phyloP scores from a whole-genome alignment of 2,888 invertebrate species.

The Rhodophaea formosa region DNA sequence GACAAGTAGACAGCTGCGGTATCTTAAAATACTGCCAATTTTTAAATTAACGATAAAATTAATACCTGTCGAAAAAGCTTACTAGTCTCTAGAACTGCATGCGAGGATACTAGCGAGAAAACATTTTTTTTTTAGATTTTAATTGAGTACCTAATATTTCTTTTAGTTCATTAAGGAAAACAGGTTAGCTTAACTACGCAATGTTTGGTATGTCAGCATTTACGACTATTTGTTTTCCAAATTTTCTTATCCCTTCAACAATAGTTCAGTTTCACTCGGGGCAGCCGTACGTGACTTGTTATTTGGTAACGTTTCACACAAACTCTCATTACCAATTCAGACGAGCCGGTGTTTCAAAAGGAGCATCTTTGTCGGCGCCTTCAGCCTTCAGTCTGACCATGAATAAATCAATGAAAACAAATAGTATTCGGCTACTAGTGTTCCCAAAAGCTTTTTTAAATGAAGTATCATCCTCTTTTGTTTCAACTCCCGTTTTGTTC shows the following conservation, averaged over 20 bases:
- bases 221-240: conserved; percentile 45
- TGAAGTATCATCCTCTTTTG: conserved; percentile 69
- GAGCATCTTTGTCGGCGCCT: conserved; percentile 72
- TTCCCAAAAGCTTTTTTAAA: conserved; percentile 70
- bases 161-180: neutral
- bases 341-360: conserved; percentile 65
- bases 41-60: too few species aligned
- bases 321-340: conserved; percentile 74
- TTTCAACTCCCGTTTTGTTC: conserved; percentile 71
- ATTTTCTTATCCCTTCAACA: conserved; percentile 48
- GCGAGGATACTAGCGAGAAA: too few species aligned
- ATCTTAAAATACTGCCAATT: too few species aligned
- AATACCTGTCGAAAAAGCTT: too few species aligned
- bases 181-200: neutral
- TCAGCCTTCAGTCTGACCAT: conserved; percentile 69
- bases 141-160: too few species aligned
- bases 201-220: conserved; percentile 5
- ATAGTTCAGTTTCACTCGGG: conserved; percentile 63
- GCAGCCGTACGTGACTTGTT: conserved; percentile 60
- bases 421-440: conserved; percentile 78
- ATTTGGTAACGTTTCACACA: conserved; percentile 63
- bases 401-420: conserved; percentile 82
- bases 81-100: too few species aligned
- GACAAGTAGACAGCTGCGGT: too few species aligned
- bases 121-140: too few species aligned